Evolutionary conservation across 2,888 invertebrate genomes (phyloP), one percentile per base, ranked within the genome.

Genomic region (Apantesis nais): DNA sequence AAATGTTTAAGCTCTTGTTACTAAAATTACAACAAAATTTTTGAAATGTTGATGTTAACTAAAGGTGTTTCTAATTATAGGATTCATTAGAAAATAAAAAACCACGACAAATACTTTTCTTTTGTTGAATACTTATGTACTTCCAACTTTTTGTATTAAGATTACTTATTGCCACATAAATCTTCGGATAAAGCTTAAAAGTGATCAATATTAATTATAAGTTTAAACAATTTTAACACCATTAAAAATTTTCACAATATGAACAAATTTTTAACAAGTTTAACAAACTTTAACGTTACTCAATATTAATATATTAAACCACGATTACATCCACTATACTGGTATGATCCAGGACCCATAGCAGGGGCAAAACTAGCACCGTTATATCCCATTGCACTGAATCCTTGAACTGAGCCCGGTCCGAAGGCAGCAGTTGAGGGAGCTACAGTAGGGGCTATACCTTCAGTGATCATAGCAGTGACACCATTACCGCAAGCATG

Each of bases 401-500:
- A 22, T 48, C 48, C 48, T 22, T 19, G 0, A 19, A 19, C 48
- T 7, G 22, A 48, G 22, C 48, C 48, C 14, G 44, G 22, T 48
- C 22, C 48, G 1, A 48, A 19, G 8, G 8, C 48, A 22, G 22
- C 19, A 48, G 48, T 22, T 48, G 48, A 22, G 7, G 48, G 48
- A 48, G 48, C 8, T 4, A 48, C 19, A 22, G 7, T 48, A 29
- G 25, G 7, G n/a, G 44, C 63, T 44, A 19, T 14, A 44, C 63
- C 44, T 44, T 44, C 41, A 67, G 22, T 58, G 25, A 76, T 62
- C 66, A 82, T 84, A n/a, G 79, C 83, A 29, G 81, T 75, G 8
- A 77, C 77, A 12, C 86, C 84, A 62, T 84, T 83, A n/a, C 86
- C 86, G 58, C 85, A 84, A 14, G 81, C 80, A 65, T 85, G 83